Conservation (phyloP, 2,888 invertebrate genomes). For the Orthosia gothica region DNA sequence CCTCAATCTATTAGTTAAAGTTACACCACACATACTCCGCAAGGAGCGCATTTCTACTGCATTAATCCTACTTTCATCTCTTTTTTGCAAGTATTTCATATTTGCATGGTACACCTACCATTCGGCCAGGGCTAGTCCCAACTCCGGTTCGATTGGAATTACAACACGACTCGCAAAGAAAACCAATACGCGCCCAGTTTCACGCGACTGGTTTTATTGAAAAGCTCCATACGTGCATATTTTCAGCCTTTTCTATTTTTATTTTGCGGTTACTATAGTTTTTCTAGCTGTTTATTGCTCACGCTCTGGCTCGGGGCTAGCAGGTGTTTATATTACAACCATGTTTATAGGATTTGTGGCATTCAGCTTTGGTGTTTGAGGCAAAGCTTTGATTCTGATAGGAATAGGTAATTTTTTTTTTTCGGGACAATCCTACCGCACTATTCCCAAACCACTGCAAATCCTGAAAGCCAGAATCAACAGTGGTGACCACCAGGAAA, state of each 20-base stretch:
- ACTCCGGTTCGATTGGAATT: constrained; percentile 64
- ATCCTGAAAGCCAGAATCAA: too few species aligned
- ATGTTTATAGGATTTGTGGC: constrained; percentile 11
- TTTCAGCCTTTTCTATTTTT: constrained; percentile 76
- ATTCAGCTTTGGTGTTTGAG: constrained; percentile 8
- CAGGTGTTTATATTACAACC: constrained; percentile 47
- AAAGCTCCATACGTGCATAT: constrained; percentile 79
- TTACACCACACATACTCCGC: too few species aligned
- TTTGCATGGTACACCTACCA: constrained; percentile 63
- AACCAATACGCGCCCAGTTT: constrained; percentile 85
- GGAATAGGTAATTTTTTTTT: too few species aligned
- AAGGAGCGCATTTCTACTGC: too few species aligned
- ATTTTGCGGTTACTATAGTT: constrained; percentile 76
- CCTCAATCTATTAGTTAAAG: too few species aligned
- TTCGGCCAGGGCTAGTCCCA: constrained; percentile 56
- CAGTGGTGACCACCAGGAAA: too few species aligned
- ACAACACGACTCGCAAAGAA: constrained; percentile 76
- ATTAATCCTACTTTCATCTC: too few species aligned
- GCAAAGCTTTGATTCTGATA: neutral
- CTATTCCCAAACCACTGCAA: too few species aligned
- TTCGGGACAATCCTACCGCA: too few species aligned
- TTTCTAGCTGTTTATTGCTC: constrained; percentile 73
- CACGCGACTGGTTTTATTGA: constrained; percentile 86
- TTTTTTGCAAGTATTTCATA: constrained; percentile 69
- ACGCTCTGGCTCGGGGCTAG: constrained; percentile 59